Evolutionary conservation across 2,888 invertebrate species (phyloP), one percentile per base, ranked within the genome.

Genomic region (Orgyia antiqua): DNA sequence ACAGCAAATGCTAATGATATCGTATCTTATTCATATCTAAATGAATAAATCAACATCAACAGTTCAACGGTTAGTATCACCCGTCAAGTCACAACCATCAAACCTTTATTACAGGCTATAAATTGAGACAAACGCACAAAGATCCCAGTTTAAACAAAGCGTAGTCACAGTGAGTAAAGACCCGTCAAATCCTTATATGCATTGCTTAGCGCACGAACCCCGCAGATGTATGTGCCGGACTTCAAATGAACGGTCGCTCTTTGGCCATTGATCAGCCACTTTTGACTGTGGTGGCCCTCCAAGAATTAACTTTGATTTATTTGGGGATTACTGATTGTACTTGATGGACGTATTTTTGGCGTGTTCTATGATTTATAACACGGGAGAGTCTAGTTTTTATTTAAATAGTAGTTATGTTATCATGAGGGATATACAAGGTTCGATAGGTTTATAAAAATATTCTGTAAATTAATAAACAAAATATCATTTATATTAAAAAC

Each of bases 131-230:
- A 35, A 40, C 23, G 38, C 36, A 52, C 67, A 71, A 68, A 70
- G 65, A 66, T 4, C 4, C 61, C 66, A 31, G 58, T 61, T 68
- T 67, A 72, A 67, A 78, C 73, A 76, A 74, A 76, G 70, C 68
- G 61, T 55, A 59, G 42, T 56, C 51, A 53, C 58, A 52, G 71
- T 75, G 72, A 76, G 64, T 74, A 69, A 75, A 69, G 64, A 59
- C 67, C 72, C 64, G 61, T 67, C 69, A 77, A 84, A 84, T 84
- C 83, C 82, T 64, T 51, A 45, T 55, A 58, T 57, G 76, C 65
- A 77, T 79, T 74, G 77, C 68, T 58, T 41, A 44, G 66, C 62
- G 63, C 84, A 83, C 84, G 83, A 68, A 60, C 70, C 63, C 32
- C 57, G 61, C 83, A 82, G 82, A 82, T 83, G 83, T 68, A 74